These are phyloP conservation scores for Pithecia hirsuta DNA, from an alignment of 2,797 vertebrate genomes.

Conservation along the genomic window DNA sequence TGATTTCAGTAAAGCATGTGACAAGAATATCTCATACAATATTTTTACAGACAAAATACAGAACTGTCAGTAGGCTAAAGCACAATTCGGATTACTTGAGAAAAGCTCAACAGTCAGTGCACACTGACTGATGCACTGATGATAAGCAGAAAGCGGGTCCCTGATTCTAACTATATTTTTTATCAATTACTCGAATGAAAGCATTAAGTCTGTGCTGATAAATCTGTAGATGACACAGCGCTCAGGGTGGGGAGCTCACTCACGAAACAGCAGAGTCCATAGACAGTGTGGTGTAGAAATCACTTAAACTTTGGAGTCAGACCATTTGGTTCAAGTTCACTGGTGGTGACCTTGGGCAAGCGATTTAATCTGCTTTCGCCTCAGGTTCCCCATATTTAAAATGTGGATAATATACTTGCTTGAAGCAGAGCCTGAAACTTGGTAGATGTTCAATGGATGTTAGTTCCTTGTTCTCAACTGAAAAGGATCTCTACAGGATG, in stretches of 20 bases:
- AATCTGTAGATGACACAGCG: not conserved
- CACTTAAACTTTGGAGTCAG: not conserved
- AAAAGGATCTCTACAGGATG: not conserved
- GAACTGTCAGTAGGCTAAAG: not conserved
- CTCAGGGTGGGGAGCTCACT: not conserved
- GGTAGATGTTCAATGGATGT: not conserved
- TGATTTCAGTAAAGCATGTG: conserved; percentile 3
- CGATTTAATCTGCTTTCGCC: not conserved
- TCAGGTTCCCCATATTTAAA: not conserved
- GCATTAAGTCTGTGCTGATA: not conserved
- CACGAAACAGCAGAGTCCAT: not conserved
- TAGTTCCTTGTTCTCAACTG: not conserved
- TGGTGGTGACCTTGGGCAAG: not conserved
- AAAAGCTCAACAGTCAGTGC: not conserved
- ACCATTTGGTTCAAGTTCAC: not conserved
- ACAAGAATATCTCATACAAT: not conserved
- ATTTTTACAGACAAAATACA: conserved; percentile 14
- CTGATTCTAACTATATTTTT: not conserved
- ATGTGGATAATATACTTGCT: not conserved
- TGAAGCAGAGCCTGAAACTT: not conserved
- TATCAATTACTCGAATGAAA: not conserved
- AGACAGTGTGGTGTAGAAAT: not conserved
- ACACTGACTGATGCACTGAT: not conserved
- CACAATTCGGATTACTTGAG: not conserved
- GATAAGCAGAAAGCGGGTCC: not conserved